Base-by-base conservation (phyloP, 1,140 invertebrate genomes). In the Hermatobates lingyangjiaoensis region DNA sequence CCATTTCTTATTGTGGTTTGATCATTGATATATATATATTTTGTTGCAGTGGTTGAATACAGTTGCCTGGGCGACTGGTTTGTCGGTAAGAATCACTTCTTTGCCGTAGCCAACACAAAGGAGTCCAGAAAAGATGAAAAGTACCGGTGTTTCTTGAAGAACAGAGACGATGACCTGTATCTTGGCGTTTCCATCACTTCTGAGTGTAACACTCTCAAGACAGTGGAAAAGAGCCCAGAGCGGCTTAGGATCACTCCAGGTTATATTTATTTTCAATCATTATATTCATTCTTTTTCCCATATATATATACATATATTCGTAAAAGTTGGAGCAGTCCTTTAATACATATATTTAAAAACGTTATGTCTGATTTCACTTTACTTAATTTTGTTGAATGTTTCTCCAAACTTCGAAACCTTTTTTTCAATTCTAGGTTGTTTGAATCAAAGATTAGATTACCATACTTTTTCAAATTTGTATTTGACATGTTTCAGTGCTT, bases 31-130 rank as follows among this genome's bases (percentile, higher is more conserved):
- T n/a, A n/a, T n/a, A n/a, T n/a, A n/a, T n/a, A n/a, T n/a, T 51
- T 15, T 51, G 38, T 64, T 64, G 27, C 54, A 80, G 84, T 83
- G 56, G 87, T 91, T 3, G 88, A 93, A 65, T 95, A 87, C 63
- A 89, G 82, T 63, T 95, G 90, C 63, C 68, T 95, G 27, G 90
- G 90, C 2, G 87, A 92, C 70, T 94, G 90, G 90, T 92, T 92
- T 68, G 80, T 92, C 20, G 87, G 83, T 10, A 93, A 93, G 63
- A 92, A 94, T 69, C 88, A 93, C 62, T 94, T 84, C 62, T 93
- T 93, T 66, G 89, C 89, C 48, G 88, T 92, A 7, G 87, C 86
- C 2, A 94, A 94, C 64, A 91, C 88, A 0, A 90, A 91, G 62
- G 89, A 94, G 64, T 92, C 88, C 15, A 72, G 89, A 61, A 87